Evolutionary conservation across 2,113 vertebrate genomes (phyloP).

Genomic region (Cathartes aura): DNA sequence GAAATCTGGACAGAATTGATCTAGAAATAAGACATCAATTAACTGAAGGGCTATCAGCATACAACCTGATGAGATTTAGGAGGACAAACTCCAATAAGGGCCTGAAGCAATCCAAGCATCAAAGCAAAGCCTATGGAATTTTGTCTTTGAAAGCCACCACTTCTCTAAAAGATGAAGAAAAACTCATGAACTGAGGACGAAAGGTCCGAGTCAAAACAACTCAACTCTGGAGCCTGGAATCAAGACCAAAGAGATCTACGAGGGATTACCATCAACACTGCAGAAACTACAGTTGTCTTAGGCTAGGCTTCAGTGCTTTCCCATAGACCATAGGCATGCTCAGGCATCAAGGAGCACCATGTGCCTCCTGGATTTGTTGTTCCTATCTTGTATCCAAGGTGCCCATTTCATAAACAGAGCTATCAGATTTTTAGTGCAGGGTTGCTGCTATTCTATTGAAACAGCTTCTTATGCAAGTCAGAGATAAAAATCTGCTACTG

Average conservation of each 20-base stretch:
- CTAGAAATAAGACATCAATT: background rate
- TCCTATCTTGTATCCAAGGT: background rate
- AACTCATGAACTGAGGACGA: background rate
- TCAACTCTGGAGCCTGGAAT: background rate
- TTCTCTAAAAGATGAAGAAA: background rate
- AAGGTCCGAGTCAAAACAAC: background rate
- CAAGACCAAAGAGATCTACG: background rate
- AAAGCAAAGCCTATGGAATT: background rate
- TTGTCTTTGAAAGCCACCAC: background rate
- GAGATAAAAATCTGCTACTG: background rate
- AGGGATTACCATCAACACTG: background rate
- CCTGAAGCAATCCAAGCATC: background rate
- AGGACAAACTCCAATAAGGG: background rate
- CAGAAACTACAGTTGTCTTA: background rate
- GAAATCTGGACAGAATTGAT: background rate
- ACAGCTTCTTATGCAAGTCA: background rate
- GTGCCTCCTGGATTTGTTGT: background rate
- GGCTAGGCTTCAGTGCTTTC: background rate
- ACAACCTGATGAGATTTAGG: background rate
- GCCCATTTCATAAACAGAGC: background rate
- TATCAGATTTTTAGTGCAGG: background rate
- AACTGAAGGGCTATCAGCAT: background rate
- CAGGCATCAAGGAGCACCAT: background rate
- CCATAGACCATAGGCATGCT: background rate
- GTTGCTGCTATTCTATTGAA: background rate